A percentile compares a stretch with the other conserved stretches of the same genome.
Conservation (phyloP, 1,140 invertebrate species). For the Phenacoccus solenopsis region DNA sequence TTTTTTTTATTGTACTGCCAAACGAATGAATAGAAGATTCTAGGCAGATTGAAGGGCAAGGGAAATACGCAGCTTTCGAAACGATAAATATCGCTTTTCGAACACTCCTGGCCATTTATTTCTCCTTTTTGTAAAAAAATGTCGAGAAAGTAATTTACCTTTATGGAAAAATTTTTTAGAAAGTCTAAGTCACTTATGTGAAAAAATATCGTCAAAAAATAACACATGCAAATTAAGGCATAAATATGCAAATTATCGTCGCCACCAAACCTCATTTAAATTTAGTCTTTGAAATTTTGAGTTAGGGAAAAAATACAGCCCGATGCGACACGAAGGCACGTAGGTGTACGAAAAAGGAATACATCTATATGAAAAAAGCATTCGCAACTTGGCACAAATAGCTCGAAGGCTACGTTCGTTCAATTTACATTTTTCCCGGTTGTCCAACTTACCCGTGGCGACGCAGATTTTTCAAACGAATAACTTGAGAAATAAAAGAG, state of each 20-base stretch:
- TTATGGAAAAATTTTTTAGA: neutral
- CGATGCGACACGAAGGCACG: neutral
- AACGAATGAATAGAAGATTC: too few relatives aligned
- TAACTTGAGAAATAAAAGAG: neutral
- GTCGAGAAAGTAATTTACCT: too few relatives aligned
- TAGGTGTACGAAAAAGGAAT: neutral
- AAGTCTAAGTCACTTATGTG: neutral
- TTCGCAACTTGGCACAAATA: neutral
- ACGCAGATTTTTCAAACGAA: neutral
- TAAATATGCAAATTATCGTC: constrained; percentile 10
- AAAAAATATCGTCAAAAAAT: neutral
- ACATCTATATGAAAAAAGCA: neutral
- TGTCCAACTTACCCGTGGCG: neutral
- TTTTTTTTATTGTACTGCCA: too few relatives aligned
- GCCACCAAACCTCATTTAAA: constrained; percentile 8
- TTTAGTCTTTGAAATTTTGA: constrained; percentile 12
- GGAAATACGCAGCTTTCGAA: too few relatives aligned
- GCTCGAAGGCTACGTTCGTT: neutral
- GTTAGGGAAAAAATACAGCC: neutral
- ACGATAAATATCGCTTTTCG: too few relatives aligned
- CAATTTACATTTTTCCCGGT: neutral
- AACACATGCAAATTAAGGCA: neutral
- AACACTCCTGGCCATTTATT: too few relatives aligned
- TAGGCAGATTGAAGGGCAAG: too few relatives aligned
- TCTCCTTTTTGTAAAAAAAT: too few relatives aligned